Conservation (phyloP, 2,113 vertebrate genomes). For the Charadrius vociferus region DNA sequence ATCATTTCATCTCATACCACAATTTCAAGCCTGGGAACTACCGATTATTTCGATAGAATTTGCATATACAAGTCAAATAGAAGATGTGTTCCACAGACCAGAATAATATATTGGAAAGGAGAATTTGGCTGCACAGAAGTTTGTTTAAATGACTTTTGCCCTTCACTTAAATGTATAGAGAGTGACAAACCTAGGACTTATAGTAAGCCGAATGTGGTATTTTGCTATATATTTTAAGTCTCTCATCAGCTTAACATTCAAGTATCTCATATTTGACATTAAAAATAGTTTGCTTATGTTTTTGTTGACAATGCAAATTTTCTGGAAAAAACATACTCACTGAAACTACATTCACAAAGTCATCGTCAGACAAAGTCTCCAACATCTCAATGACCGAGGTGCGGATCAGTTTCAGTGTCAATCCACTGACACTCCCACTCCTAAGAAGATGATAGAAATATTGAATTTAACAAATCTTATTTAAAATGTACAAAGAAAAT, state of each 20-base stretch:
- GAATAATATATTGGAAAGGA: neutral
- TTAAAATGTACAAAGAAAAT: neutral
- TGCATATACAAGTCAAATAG: neutral
- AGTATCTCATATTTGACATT: neutral
- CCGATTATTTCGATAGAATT: neutral
- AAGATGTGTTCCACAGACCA: neutral
- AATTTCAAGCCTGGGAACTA: neutral
- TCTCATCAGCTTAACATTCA: neutral
- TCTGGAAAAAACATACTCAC: slow-evolving; percentile 80
- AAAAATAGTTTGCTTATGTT: neutral
- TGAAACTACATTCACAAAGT: slow-evolving; percentile 98
- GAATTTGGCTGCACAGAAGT: neutral
- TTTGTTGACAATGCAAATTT: neutral
- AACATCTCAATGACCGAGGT: slow-evolving; percentile 97
- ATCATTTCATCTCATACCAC: neutral
- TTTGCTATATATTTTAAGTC: neutral
- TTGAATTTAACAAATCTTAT: neutral
- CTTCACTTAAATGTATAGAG: neutral
- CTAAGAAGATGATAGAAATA: slow-evolving; percentile 55
- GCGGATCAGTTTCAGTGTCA: slow-evolving; percentile 94
- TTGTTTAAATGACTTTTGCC: neutral
- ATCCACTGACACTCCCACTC: slow-evolving; percentile 95
- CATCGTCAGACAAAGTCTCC: slow-evolving; percentile 96
- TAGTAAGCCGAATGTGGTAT: neutral
- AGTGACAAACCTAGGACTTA: neutral